These are phyloP conservation scores for Listronotus bonariensis DNA, from an alignment of 1,140 invertebrate genomes.

Conservation along the genomic window DNA sequence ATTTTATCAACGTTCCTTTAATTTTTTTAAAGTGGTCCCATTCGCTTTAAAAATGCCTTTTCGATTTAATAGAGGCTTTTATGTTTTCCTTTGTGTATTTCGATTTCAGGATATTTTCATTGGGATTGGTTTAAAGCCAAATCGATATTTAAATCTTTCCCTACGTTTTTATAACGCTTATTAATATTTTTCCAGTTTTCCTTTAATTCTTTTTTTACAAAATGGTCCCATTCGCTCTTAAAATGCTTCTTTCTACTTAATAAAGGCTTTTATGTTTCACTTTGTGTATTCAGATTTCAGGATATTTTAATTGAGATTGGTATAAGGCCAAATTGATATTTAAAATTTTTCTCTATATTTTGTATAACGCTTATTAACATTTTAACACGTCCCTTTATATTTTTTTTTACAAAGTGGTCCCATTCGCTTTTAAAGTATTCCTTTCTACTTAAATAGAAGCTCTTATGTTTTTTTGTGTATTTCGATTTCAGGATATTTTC, in stretches of 20 bases:
- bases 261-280: conserved; percentile 26
- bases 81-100: conserved; percentile 21
- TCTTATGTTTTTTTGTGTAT: conserved; percentile 25
- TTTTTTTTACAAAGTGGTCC: conserved; percentile 33
- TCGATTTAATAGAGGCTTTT: conserved; percentile 31
- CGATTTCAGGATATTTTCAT: conserved; percentile 15
- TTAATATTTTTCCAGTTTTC: no score
- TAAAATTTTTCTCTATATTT: no score
- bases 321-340: conserved; percentile 19
- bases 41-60: conserved; percentile 34
- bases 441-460: conserved; percentile 32
- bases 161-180: no score
- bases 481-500: conserved; percentile 16
- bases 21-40: conserved; percentile 31
- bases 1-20: no score
- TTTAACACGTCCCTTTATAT: no score
- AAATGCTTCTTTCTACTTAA: conserved; percentile 33
- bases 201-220: no score
- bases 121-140: conserved; percentile 9
- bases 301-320: conserved; percentile 1
- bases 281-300: conserved; percentile 23
- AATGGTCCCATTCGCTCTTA: conserved; percentile 31
- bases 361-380: no score
- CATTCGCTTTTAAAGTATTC: conserved; percentile 33
- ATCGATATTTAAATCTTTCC: conserved; percentile 1